Conservation (phyloP, 1,140 invertebrate genomes). For the Zaprionus lachaisei region DNA sequence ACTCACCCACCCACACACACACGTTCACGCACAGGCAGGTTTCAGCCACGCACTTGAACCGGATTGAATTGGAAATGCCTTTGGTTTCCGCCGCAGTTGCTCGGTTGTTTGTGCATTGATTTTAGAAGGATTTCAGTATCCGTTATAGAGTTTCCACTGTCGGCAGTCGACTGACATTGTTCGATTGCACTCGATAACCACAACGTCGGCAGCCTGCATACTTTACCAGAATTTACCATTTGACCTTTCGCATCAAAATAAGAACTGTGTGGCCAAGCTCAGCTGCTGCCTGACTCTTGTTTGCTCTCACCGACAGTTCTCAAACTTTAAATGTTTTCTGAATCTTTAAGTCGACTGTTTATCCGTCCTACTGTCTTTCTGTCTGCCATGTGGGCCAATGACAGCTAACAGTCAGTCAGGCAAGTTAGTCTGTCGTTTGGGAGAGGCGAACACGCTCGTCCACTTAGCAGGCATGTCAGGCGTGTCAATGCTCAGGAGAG, state of each 20-base stretch:
- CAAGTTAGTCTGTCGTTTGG: background rate
- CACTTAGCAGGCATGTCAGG: slow-evolving; percentile 38
- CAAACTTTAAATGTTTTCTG: slow-evolving; percentile 42
- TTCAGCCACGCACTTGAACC: slow-evolving; percentile 55
- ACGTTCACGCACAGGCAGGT: background rate
- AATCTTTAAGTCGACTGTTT: slow-evolving; percentile 20
- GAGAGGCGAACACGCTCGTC: slow-evolving; percentile 1
- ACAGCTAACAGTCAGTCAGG: slow-evolving; percentile 24
- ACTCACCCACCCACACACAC: slow-evolving; percentile 1
- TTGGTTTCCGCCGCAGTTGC: slow-evolving; percentile 28
- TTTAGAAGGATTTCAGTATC: slow-evolving; percentile 19
- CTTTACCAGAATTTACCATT: slow-evolving; percentile 50
- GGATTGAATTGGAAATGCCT: slow-evolving; percentile 70
- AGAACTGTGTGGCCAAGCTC: slow-evolving; percentile 20
- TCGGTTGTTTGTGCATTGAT: slow-evolving; percentile 52
- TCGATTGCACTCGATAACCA: slow-evolving; percentile 66
- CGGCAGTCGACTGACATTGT: slow-evolving; percentile 53
- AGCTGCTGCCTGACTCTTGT: slow-evolving; percentile 20
- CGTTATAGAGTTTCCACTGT: slow-evolving; percentile 11
- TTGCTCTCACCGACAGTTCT: slow-evolving; percentile 18
- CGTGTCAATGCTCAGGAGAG: slow-evolving; percentile 42
- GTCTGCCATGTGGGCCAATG: background rate
- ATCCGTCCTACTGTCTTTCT: background rate
- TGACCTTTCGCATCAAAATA: slow-evolving; percentile 54
- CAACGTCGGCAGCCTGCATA: slow-evolving; percentile 58